Conservation (phyloP, 2,888 invertebrate species). For the Diabrotica balteata region DNA sequence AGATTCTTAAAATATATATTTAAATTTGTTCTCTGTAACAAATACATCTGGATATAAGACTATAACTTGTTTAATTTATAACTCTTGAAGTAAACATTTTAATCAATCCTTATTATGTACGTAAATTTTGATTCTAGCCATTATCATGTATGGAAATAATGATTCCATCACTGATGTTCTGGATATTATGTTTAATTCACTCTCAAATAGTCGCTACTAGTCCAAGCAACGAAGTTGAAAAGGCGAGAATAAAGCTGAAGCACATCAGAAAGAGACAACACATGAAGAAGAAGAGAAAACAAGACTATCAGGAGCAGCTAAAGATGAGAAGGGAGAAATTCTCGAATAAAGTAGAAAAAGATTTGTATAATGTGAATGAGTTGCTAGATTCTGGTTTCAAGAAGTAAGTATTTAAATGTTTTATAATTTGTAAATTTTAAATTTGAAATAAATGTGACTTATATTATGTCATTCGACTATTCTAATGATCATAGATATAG, state of each 20-base stretch:
- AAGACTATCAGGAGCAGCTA: slow-evolving; percentile 4
- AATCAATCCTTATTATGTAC: background rate
- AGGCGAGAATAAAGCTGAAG: slow-evolving; percentile 40
- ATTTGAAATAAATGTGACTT: background rate
- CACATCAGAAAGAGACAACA: slow-evolving; percentile 33
- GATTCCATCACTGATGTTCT: slow-evolving; percentile 75
- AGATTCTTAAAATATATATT: no score
- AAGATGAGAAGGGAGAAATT: slow-evolving; percentile 12
- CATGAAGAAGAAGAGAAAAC: slow-evolving; percentile 22
- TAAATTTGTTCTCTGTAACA: no score
- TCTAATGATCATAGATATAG: no score
- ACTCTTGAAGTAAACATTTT: no score
- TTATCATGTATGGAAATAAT: slow-evolving; percentile 74
- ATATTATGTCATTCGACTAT: no score
- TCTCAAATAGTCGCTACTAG: slow-evolving; percentile 81
- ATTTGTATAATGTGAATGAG: slow-evolving; percentile 8
- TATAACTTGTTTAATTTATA: no score
- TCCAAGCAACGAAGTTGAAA: slow-evolving; percentile 55
- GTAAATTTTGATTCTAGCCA: slow-evolving; percentile 56
- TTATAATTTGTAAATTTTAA: background rate
- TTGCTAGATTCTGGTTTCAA: slow-evolving; percentile 13
- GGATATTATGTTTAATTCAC: slow-evolving; percentile 77
- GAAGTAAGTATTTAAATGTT: slow-evolving; percentile 14
- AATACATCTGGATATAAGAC: no score
- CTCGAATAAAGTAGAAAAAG: slow-evolving; percentile 9